A percentile compares a stretch with the other conserved stretches of the same genome.
Evolutionary conservation across 1,140 invertebrate genomes (phyloP).

Genomic region (Melanaphis sacchari): DNA sequence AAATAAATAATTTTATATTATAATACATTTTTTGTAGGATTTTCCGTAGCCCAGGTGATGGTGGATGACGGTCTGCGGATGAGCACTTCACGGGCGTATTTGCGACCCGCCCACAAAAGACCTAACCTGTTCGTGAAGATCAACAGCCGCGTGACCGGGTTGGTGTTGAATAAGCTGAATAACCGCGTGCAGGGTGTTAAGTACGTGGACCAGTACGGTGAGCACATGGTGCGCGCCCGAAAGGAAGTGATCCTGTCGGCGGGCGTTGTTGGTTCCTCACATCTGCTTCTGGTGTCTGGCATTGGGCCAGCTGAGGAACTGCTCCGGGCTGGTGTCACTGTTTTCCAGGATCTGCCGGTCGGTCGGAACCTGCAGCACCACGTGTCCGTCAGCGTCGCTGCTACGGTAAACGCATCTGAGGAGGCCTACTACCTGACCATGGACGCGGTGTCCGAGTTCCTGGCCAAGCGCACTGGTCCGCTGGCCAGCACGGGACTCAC

Average conservation of each 20-base stretch:
- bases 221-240: conserved; percentile 59
- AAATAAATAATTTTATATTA: no score
- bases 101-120: conserved; percentile 64
- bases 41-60: conserved; percentile 63
- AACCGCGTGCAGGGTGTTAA: conserved; percentile 70
- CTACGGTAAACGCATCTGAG: conserved; percentile 63
- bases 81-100: conserved; percentile 67
- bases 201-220: conserved; percentile 64
- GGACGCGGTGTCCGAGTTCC: conserved; percentile 64
- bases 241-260: conserved; percentile 76
- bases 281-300: conserved; percentile 77
- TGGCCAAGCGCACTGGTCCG: conserved; percentile 64
- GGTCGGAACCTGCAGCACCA: conserved; percentile 70
- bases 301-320: conserved; percentile 72
- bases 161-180: conserved; percentile 73
- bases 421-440: conserved; percentile 62
- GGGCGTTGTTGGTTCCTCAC: conserved; percentile 76
- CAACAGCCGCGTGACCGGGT: conserved; percentile 73
- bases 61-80: conserved; percentile 60
- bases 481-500: conserved; percentile 66
- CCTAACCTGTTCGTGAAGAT: conserved; percentile 76
- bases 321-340: conserved; percentile 64
- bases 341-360: conserved; percentile 67
- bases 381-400: conserved; percentile 64
- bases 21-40: conserved; percentile 63